These are phyloP conservation scores for Gavialis gangeticus DNA, from an alignment of 2,113 vertebrate species.

Conservation along the genomic window DNA sequence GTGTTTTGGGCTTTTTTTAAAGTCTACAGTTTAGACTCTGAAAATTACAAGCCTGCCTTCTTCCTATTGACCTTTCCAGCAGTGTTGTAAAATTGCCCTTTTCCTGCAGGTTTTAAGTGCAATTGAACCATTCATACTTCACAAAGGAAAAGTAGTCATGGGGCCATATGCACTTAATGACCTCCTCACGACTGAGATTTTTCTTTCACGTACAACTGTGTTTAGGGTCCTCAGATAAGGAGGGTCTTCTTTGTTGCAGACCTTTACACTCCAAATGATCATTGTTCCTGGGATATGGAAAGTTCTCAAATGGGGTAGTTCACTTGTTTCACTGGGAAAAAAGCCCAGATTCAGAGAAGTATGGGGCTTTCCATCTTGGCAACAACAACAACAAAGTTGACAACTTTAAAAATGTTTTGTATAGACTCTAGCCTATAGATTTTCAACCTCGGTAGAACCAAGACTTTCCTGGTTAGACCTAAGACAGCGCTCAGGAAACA, in stretches of 20 bases:
- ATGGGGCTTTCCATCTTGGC: neutral
- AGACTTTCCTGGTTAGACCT: too few species aligned
- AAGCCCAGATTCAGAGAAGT: neutral
- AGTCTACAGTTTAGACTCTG: neutral
- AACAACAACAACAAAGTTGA: neutral
- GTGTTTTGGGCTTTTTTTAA: neutral
- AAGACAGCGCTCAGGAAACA: too few species aligned
- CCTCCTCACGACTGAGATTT: neutral
- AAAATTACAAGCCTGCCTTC: rapidly evolving
- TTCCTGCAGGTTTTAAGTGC: neutral
- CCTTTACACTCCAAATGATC: neutral
- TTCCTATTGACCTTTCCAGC: neutral
- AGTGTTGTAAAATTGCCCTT: rapidly evolving
- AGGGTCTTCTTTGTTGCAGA: neutral
- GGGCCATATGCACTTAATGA: neutral
- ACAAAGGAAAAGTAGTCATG: neutral
- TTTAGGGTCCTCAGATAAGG: neutral
- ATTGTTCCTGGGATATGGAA: neutral
- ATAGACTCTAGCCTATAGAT: neutral
- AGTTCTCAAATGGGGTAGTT: neutral
- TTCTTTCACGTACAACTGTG: neutral
- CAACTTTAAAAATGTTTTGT: neutral
- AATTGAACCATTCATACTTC: rapidly evolving
- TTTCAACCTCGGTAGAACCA: too few species aligned
- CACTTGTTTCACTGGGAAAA: neutral